Evolutionary conservation across 2,797 vertebrate genomes (phyloP), one percentile per base, ranked within the genome.

Genomic region (Gobio occitaniae): DNA sequence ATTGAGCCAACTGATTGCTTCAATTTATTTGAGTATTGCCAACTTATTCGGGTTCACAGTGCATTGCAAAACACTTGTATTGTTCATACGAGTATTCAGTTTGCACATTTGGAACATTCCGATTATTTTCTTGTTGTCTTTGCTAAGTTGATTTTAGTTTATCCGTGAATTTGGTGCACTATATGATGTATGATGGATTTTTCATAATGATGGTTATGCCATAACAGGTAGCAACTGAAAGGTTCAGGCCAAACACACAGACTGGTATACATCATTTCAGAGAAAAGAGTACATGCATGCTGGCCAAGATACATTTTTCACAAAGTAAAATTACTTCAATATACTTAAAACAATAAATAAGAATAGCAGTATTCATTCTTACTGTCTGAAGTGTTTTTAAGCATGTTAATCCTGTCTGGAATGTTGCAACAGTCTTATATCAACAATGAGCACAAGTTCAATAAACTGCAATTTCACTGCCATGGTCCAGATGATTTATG

Each of bases 401-500:
- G 69, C 48, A 70, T 59, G 48, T 81, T 85, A 89, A 83, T 84
- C 88, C 63, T 78, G 80, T 75, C 63, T 84, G 70, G 81, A 86
- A 87, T 78, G 54, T 86, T 70, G 77, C 72, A 86, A 76, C 52
- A 77, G 84, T 70, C 66, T 87, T 82, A 17, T 41, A 86, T 80
- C 80, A 83, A 80, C 63, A 21, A 19, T 82, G 78, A 48, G 71
- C 54, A 61, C n/a, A 85, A 71, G 84, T 88, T 88, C 52, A 63
- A 71, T 52, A 75, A 88, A 86, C 76, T 72, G 81, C 87, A 13
- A 86, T 86, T 90, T 85, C n/a, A 84, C 85, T 85, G 85, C 71
- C 38, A 83, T 80, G 86, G 78, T 87, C 70, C 72, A 52, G 7
- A 50, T 81, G 63, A 87, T 86, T 86, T 91, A 87, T 85, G 77